Evolutionary conservation across 2,888 invertebrate genomes (phyloP).

Genomic region (Trichogramma evanescens): DNA sequence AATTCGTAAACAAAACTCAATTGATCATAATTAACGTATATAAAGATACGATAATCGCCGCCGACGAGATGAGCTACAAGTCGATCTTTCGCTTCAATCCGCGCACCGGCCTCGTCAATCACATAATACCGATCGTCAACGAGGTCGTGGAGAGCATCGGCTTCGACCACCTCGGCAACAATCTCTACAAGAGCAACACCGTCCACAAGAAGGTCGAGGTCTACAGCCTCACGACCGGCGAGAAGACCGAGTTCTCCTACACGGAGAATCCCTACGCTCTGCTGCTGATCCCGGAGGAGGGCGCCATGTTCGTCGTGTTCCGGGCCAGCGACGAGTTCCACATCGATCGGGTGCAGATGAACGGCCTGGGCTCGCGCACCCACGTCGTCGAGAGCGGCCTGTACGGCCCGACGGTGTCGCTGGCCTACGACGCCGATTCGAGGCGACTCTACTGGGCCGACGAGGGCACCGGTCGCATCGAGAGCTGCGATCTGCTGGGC

Average conservation of each 20-base stretch:
- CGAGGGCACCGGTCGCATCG: conserved; percentile 59
- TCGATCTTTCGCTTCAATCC: conserved; percentile 29
- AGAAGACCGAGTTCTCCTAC: conserved; percentile 56
- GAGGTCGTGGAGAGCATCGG: conserved; percentile 54
- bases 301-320: conserved; percentile 47
- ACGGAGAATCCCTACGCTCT: conserved; percentile 61
- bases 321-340: conserved; percentile 40
- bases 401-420: conserved; percentile 51
- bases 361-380: conserved; percentile 53
- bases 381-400: conserved; percentile 46
- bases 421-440: conserved; percentile 54
- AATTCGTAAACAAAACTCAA: no score
- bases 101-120: conserved; percentile 20
- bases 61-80: conserved; percentile 26
- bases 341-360: conserved; percentile 64
- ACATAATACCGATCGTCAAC: conserved; percentile 46
- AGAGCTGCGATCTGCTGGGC: conserved; percentile 54
- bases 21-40: neutral
- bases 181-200: conserved; percentile 67
- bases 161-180: conserved; percentile 64
- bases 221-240: conserved; percentile 54
- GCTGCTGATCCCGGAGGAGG: conserved; percentile 61
- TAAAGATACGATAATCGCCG: conserved; percentile 30
- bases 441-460: conserved; percentile 64
- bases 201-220: conserved; percentile 60